These are phyloP conservation scores for Oegoconia quadripuncta DNA, from an alignment of 2,888 invertebrate genomes.

Conservation along the genomic window DNA sequence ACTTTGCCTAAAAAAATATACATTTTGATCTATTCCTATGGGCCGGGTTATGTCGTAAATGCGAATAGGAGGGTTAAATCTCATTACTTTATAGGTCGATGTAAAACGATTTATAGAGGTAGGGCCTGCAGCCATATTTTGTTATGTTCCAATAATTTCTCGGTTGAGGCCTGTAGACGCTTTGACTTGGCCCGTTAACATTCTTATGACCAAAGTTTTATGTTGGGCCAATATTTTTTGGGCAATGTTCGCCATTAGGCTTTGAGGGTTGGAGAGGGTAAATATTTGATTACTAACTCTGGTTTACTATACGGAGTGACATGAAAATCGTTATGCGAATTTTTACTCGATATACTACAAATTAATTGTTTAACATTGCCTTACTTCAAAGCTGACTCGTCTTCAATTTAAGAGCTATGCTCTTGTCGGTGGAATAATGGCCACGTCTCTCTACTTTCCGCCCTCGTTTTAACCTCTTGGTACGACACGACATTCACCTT, in stretches of 20 bases:
- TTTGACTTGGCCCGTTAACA: constrained; percentile 1
- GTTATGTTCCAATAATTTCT: constrained; percentile 71
- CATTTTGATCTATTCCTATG: constrained; percentile 57
- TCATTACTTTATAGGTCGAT: constrained; percentile 75
- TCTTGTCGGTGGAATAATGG: too few relatives aligned
- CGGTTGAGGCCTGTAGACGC: constrained; percentile 29
- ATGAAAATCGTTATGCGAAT: too few relatives aligned
- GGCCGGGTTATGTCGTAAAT: constrained; percentile 61
- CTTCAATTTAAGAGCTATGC: too few relatives aligned
- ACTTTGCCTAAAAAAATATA: constrained; percentile 33
- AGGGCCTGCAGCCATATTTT: constrained; percentile 60
- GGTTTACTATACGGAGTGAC: too few relatives aligned
- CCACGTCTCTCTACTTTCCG: too few relatives aligned
- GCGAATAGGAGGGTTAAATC: constrained; percentile 70
- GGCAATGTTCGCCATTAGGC: neutral
- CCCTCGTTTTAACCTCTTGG: too few relatives aligned
- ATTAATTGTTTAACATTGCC: too few relatives aligned
- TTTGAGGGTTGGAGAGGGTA: too few relatives aligned
- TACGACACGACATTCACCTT: too few relatives aligned
- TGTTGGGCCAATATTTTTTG: constrained; percentile 1
- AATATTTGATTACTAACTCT: too few relatives aligned
- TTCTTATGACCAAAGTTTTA: constrained; percentile 7
- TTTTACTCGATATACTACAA: too few relatives aligned
- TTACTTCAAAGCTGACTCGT: too few relatives aligned
- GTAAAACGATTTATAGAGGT: constrained; percentile 72